Base-by-base conservation (phyloP, 2,797 vertebrate genomes). In the Channallabes apus region DNA sequence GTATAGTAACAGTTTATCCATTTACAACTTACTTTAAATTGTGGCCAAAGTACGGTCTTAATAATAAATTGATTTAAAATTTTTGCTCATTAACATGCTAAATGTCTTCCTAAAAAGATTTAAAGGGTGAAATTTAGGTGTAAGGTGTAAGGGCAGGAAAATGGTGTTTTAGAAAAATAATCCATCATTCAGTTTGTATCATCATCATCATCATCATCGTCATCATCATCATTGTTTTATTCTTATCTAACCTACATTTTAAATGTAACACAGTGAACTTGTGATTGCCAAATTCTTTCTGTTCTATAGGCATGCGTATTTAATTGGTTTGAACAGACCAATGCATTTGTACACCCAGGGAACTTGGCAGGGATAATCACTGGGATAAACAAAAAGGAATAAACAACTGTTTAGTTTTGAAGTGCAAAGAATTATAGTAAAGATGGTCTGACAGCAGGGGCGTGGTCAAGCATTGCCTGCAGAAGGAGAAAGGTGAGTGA, bases 361-460 rank as follows among this genome's bases (percentile, higher is more conserved):
- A 91, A 86, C 84, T 82, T 89, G 86, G 75, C 89, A 91, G 78
- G 86, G 73, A 73, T 86, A 91, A 90, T 89, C 84, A 83, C 7
- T 67, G 76, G 38, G 6, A 41, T 41, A 41, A 41, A 41, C 38
- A 41, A 41, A 41, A 41, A 41, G 38, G 38, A 5, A 41, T 41
- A 41, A 41, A 41, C 38, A 41, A 20, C 51, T 29, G 46, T 15
- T 20, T 32, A 71, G 73, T 83, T 85, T 79, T 14, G 4, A 58
- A 32, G 12, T 62, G 35, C 3, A 4, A 58, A 6, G 27, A 9
- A 22, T 18, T 29, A 61, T 7, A 64, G 61, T 18, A 65, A 61
- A 65, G 24, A 41, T 46, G 46, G 0, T 46, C 46, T 46, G 46
- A 46, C 8, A 46, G 46, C 46, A 46, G 46, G 46, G 46, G 46